phyloP scores from a whole-genome alignment of 2,113 vertebrate species.

The Oriolus oriolus region DNA sequence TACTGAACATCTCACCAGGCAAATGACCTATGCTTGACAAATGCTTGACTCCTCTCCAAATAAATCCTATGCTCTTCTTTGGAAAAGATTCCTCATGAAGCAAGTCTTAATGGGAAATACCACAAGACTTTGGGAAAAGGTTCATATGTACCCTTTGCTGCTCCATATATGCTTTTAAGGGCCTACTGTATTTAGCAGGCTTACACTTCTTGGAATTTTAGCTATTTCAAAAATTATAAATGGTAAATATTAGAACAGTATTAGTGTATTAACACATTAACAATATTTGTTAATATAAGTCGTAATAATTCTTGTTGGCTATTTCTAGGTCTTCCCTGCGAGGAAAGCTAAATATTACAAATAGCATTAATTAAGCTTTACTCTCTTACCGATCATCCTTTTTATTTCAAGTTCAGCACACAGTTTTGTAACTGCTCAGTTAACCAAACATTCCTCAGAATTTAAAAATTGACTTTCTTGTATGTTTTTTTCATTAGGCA shows the following conservation, averaged over 20 bases:
- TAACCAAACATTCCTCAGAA: not conserved
- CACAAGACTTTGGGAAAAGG: not conserved
- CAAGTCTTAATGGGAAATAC: not conserved
- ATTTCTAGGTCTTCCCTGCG: not conserved
- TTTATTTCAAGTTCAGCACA: not conserved
- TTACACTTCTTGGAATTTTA: not conserved
- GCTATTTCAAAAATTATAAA: not conserved
- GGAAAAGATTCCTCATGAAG: not conserved
- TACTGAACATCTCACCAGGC: not conserved
- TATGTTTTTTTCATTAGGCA: not conserved
- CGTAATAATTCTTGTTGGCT: not conserved
- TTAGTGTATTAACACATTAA: not conserved
- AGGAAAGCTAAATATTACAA: not conserved
- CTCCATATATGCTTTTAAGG: not conserved
- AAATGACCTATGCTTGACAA: not conserved
- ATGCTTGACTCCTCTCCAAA: not conserved
- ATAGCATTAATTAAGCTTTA: not conserved
- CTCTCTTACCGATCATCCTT: not conserved
- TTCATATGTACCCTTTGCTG: not conserved
- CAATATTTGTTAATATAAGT: not conserved
- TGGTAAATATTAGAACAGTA: not conserved
- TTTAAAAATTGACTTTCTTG: not conserved
- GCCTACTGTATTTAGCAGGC: not conserved
- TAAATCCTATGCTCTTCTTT: not conserved
- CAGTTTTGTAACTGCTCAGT: not conserved